These are phyloP conservation scores for Melinopterus prodromus DNA, from an alignment of 2,888 invertebrate genomes.

Conservation along the genomic window DNA sequence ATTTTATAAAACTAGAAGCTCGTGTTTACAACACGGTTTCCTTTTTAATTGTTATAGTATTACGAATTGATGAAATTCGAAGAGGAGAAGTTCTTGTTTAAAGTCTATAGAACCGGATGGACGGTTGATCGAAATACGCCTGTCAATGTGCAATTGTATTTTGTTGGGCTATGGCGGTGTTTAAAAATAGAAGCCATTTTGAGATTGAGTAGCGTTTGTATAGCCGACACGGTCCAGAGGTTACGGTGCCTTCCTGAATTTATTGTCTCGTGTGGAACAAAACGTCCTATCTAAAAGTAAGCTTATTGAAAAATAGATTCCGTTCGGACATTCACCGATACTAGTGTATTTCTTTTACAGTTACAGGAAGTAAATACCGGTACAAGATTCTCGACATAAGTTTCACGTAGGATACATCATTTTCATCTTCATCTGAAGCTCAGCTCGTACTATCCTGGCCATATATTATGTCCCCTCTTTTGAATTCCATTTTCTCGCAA, in stretches of 20 bases:
- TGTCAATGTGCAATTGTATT: slow-evolving; percentile 4
- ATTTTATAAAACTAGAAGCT: too few relatives aligned
- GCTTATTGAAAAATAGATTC: background rate
- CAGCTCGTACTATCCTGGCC: too few relatives aligned
- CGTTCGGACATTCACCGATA: background rate
- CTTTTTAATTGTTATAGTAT: too few relatives aligned
- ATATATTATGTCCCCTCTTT: too few relatives aligned
- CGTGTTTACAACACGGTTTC: too few relatives aligned
- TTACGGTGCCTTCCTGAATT: background rate
- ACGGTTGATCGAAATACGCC: background rate
- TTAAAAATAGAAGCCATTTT: background rate
- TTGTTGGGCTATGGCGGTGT: background rate
- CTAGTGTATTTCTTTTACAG: background rate
- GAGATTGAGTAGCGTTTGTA: slow-evolving; percentile 4
- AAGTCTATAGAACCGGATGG: background rate
- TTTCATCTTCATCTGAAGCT: too few relatives aligned
- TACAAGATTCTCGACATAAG: too few relatives aligned
- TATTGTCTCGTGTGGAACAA: background rate
- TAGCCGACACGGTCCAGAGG: slow-evolving; percentile 4
- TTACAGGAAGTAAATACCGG: too few relatives aligned
- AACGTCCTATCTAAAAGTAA: background rate
- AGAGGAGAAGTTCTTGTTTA: background rate
- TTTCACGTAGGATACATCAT: too few relatives aligned
- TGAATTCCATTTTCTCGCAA: too few relatives aligned
- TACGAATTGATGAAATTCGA: background rate